Evolutionary conservation across 2,888 invertebrate species (phyloP), one percentile per base, ranked within the genome.

Genomic region (Acanthoscelides obtectus): DNA sequence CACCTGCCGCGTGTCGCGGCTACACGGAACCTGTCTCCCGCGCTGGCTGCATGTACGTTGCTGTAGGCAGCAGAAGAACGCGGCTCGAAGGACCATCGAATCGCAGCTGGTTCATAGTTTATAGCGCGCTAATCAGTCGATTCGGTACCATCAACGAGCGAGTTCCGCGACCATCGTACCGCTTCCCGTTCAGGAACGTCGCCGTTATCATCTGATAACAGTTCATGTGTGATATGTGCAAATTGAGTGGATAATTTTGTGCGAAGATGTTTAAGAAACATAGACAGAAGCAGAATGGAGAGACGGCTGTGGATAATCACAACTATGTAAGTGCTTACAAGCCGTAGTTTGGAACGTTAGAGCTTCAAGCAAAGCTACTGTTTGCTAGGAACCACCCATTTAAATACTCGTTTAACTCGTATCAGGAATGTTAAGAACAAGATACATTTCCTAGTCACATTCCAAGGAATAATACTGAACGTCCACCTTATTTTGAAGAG

Each of bases 191-290:
- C 45, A 45, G 12, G 45, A 12, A 45, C 45, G 45, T 45, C 45
- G 45, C 45, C 8, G 45, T 45, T 45, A 45, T 45, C 45, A 45
- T 45, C 45, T 45, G 45, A 45, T 45, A 45, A 45, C 45, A 45
- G 45, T 12, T 45, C 45, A 12, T 12, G 45, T 45, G 45, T 45
- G 45, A 45, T 12, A 45, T 45, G 45, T 45, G 45, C 45, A 1
- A n/a, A 45, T 45, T 45, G 45, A 45, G 45, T 45, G 45, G 45
- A 45, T 45, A 45, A 45, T 12, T n/a, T n/a, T 21, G 20, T 63
- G 20, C 45, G 45, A 76, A 78, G 64, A 80, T 80, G 80, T 80
- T 80, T 69, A 79, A 77, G 73, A 80, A 80, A 71, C 75, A 80
- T 72, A 75, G 76, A 68, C 75, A 69, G 21, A 78, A 78, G 69